A percentile compares a stretch with the other conserved stretches of the same genome.
phyloP scores from a whole-genome alignment of 2,113 vertebrate species.

The Microtus richardsoni region DNA sequence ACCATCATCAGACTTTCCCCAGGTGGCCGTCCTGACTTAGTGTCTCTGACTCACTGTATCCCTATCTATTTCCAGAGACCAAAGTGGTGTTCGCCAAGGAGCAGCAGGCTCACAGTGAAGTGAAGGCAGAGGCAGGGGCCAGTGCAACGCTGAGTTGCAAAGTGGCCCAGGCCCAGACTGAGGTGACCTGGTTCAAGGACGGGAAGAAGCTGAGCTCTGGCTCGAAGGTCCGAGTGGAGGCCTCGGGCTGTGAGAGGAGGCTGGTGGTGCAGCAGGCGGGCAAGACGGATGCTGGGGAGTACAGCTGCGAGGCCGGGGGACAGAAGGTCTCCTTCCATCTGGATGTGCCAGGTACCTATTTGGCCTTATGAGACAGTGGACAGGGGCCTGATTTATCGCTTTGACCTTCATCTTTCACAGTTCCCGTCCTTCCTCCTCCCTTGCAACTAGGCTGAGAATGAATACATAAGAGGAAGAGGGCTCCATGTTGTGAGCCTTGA shows the following conservation, averaged over 20 bases:
- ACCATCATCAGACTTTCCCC: too few relatives aligned
- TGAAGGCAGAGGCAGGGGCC: constrained; percentile 80
- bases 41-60: not conserved
- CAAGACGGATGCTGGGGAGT: constrained; percentile 80
- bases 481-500: not conserved
- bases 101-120: constrained; percentile 80
- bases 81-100: constrained; percentile 76
- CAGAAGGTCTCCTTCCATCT: constrained; percentile 78
- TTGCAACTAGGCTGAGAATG: not conserved
- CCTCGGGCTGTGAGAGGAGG: constrained; percentile 56
- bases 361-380: not conserved
- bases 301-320: constrained; percentile 80
- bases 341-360: not conserved
- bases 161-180: constrained; percentile 85
- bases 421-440: too few relatives aligned
- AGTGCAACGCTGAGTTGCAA: constrained; percentile 86
- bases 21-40: not conserved
- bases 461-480: not conserved
- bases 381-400: not conserved
- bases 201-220: constrained; percentile 85
- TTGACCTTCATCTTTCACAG: not conserved
- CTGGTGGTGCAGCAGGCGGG: constrained; percentile 82
- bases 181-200: constrained; percentile 91
- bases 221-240: constrained; percentile 76
- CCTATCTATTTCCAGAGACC: constrained; percentile 85